Evolutionary conservation across 1,140 invertebrate genomes (phyloP).

Genomic region (Magallana gigas): DNA sequence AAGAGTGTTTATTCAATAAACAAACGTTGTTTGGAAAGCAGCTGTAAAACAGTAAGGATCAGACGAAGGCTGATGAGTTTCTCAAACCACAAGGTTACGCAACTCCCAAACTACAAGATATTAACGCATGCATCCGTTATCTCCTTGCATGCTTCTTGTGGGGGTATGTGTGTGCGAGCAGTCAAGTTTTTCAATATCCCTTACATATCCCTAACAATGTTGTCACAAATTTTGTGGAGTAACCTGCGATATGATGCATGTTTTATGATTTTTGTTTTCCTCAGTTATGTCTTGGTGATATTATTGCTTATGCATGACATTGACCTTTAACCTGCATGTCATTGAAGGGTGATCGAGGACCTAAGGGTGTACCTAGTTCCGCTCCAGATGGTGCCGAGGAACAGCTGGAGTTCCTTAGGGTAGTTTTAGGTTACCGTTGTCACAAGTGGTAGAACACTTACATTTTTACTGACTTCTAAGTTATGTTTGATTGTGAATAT

Average conservation of each 20-base stretch:
- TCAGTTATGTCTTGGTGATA: too few species aligned
- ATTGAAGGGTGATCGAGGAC: slow-evolving; percentile 26
- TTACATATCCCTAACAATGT: too few species aligned
- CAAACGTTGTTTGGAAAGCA: not conserved
- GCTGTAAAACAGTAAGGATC: slow-evolving; percentile 3
- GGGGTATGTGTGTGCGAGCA: too few species aligned
- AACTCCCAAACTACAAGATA: not conserved
- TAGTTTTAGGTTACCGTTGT: not conserved
- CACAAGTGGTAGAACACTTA: too few species aligned
- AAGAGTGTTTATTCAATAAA: slow-evolving; percentile 5
- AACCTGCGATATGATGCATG: too few species aligned
- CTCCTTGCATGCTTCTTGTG: too few species aligned
- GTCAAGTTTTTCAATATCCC: too few species aligned
- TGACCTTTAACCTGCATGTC: not conserved
- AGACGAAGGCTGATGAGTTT: not conserved
- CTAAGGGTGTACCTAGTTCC: not conserved
- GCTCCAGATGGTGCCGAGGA: not conserved
- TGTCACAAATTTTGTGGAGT: too few species aligned
- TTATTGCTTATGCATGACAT: not conserved
- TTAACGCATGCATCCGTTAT: too few species aligned
- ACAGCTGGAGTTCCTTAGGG: not conserved
- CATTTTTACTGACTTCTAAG: too few species aligned
- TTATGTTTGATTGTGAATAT: too few species aligned
- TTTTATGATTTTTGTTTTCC: too few species aligned
- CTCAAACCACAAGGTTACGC: slow-evolving; percentile 17